phyloP scores from a whole-genome alignment of 2,113 vertebrate species.

The Campylorhamphus procurvoides region DNA sequence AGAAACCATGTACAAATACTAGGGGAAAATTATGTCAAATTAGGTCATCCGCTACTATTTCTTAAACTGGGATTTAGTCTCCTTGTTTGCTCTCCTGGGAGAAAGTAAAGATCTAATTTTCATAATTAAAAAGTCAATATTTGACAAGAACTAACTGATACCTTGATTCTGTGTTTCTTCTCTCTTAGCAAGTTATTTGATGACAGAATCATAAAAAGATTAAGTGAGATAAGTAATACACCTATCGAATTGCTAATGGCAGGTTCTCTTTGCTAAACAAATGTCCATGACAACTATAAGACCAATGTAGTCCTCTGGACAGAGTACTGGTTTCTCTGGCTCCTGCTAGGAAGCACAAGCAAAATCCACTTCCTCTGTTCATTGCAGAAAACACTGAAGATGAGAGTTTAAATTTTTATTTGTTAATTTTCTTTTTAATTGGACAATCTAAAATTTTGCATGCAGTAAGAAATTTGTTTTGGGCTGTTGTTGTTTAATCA shows the following conservation, averaged over 20 bases:
- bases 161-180: not conserved
- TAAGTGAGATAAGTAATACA: not conserved
- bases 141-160: not conserved
- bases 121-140: conserved; percentile 4
- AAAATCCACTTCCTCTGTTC: not conserved
- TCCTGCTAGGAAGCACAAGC: not conserved
- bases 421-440: not conserved
- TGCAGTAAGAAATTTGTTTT: not conserved
- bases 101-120: not conserved
- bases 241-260: not conserved
- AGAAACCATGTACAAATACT: not conserved
- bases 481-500: not conserved
- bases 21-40: accelerated
- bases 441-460: not conserved
- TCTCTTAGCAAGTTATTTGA: not conserved
- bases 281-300: not conserved
- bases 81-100: not conserved
- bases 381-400: not conserved
- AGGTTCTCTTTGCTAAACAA: not conserved
- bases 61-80: not conserved
- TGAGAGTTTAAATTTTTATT: not conserved
- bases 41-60: not conserved
- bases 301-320: not conserved
- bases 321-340: not conserved
- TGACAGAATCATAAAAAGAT: not conserved